phyloP scores from a whole-genome alignment of 2,797 vertebrate genomes.

The Phataginus tetradactyla region DNA sequence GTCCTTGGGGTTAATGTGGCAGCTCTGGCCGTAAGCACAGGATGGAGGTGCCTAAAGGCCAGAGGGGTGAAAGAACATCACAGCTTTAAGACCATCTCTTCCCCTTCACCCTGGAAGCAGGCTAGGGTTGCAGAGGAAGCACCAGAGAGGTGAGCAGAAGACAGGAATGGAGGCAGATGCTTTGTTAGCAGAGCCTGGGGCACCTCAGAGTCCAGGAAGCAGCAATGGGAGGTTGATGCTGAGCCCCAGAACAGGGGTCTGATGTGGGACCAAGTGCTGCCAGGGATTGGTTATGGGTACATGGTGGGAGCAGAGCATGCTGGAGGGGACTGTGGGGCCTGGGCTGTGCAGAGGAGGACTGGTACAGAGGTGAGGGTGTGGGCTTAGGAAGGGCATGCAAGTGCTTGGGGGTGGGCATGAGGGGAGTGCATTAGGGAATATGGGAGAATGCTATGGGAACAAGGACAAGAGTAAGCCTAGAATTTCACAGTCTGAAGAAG shows the following conservation, averaged over 20 bases:
- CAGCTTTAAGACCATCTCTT: neutral
- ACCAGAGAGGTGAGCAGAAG: neutral
- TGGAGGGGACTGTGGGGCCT: neutral
- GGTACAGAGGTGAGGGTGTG: neutral
- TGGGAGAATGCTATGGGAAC: neutral
- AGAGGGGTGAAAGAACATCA: neutral
- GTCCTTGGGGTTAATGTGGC: neutral
- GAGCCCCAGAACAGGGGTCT: neutral
- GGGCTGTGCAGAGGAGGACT: neutral
- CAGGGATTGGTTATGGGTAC: neutral
- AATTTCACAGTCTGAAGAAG: neutral
- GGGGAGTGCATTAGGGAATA: neutral
- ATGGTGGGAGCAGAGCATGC: neutral
- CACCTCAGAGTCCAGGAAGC: neutral
- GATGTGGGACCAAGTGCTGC: neutral
- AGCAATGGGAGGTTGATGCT: neutral
- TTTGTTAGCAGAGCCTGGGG: neutral
- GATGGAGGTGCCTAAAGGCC: neutral
- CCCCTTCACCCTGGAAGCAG: neutral
- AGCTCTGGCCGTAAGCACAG: neutral
- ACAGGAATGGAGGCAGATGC: neutral
- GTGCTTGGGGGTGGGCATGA: neutral
- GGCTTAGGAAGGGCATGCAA: neutral
- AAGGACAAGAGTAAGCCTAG: neutral
- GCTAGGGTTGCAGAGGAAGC: neutral